Conservation (phyloP, 2,113 vertebrate genomes). For the Actenoides hombroni region DNA sequence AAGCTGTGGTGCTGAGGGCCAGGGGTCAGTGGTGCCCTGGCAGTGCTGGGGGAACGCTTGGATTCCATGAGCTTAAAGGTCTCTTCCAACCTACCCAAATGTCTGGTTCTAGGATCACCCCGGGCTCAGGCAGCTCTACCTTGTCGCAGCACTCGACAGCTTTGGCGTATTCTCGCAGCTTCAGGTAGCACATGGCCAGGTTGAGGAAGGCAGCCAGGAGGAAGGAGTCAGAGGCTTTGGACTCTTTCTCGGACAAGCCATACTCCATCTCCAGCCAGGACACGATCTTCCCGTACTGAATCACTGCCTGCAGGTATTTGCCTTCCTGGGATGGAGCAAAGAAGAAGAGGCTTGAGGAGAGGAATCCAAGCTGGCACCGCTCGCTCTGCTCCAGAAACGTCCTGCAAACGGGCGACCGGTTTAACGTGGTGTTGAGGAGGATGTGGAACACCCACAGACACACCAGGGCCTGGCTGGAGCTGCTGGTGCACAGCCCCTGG, state of each 20-base stretch:
- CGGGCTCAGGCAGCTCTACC: constrained; percentile 57
- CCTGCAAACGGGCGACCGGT: background rate
- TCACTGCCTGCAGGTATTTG: constrained; percentile 85
- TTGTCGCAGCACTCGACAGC: constrained; percentile 92
- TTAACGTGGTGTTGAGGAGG: background rate
- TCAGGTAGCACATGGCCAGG: constrained; percentile 92
- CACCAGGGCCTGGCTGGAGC: background rate
- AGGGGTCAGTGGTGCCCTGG: no score
- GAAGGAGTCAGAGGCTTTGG: constrained; percentile 80
- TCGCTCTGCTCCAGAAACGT: background rate
- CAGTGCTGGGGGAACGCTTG: no score
- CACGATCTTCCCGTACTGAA: constrained; percentile 91
- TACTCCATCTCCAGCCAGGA: constrained; percentile 94
- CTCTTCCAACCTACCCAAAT: no score
- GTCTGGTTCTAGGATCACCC: no score
- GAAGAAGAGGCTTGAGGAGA: background rate
- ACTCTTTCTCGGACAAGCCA: constrained; percentile 80
- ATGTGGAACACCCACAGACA: no score
- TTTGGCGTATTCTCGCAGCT: constrained; percentile 84
- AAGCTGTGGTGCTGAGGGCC: no score
- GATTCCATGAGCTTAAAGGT: no score
- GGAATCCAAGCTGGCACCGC: background rate
- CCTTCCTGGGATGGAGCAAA: constrained; percentile 76
- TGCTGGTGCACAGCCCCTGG: background rate
- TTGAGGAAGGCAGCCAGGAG: constrained; percentile 89